Conservation (phyloP, 2,113 vertebrate species). For the Uria lomvia region DNA sequence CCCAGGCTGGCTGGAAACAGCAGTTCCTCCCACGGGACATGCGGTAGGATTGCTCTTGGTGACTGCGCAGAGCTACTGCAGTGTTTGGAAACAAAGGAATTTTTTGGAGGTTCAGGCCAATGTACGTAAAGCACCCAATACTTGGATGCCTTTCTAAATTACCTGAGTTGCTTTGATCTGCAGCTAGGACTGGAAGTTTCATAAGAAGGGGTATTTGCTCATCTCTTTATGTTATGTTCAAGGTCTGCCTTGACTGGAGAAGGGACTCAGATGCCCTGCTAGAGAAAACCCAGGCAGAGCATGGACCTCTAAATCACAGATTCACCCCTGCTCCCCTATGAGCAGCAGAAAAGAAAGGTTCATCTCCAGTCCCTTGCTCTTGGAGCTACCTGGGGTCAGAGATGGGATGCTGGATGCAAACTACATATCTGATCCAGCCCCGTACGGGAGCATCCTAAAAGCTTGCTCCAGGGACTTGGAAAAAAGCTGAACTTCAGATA, state of each 20-base stretch:
- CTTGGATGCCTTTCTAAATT: background rate
- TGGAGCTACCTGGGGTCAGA: background rate
- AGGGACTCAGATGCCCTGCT: background rate
- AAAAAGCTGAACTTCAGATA: background rate
- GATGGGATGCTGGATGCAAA: background rate
- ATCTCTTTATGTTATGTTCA: background rate
- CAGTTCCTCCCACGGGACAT: background rate
- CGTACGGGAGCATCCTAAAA: background rate
- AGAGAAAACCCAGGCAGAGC: background rate
- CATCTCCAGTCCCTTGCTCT: background rate
- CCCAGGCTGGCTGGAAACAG: background rate
- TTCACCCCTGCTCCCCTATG: background rate
- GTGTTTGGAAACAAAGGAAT: background rate
- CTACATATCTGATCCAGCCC: background rate
- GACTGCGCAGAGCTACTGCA: background rate
- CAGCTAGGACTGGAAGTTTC: background rate
- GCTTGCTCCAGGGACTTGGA: background rate
- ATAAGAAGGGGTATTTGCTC: background rate
- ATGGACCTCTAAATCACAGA: background rate
- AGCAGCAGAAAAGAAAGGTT: background rate
- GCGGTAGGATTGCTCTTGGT: background rate
- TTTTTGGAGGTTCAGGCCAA: background rate
- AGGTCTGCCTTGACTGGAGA: background rate
- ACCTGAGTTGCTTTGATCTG: background rate
- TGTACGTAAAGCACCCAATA: background rate